A percentile compares a stretch with the other conserved stretches of the same genome.
Conservation (phyloP, 2,797 vertebrate genomes). For the Xerus rutilus region DNA sequence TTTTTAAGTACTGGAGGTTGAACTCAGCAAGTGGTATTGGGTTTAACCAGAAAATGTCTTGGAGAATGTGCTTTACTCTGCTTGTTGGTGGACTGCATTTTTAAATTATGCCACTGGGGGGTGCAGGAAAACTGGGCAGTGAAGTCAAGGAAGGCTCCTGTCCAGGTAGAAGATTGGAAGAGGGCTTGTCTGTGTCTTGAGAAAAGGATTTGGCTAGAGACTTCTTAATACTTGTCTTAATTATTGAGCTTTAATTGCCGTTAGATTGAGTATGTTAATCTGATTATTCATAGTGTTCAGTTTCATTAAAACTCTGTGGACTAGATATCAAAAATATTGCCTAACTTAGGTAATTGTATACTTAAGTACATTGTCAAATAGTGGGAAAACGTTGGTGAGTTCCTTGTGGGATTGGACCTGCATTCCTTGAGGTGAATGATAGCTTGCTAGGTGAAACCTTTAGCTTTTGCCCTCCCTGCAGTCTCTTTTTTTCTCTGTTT, state of each 20-base stretch:
- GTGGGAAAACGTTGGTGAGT: background rate
- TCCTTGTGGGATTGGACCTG: background rate
- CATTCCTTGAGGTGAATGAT: background rate
- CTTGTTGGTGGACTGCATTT: constrained; percentile 57
- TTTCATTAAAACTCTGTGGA: background rate
- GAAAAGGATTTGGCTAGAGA: background rate
- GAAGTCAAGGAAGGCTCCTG: background rate
- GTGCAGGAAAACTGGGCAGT: background rate
- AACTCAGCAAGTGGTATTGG: background rate
- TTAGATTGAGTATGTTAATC: background rate
- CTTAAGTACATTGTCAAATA: background rate
- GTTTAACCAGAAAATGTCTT: background rate
- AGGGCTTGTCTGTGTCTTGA: rapidly evolving
- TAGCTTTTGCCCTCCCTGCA: background rate
- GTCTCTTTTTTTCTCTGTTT: too few species aligned
- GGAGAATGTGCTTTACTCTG: background rate
- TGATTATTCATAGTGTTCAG: background rate
- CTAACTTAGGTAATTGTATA: background rate
- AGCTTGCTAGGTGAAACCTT: background rate
- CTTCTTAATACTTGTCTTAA: background rate
- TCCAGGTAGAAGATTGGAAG: background rate
- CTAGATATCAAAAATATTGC: background rate
- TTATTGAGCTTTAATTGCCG: background rate
- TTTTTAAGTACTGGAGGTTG: too few species aligned
- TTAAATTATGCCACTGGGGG: constrained; percentile 55